phyloP scores from a whole-genome alignment of 2,113 vertebrate genomes.

The Syngnathoides biaculeatus region DNA sequence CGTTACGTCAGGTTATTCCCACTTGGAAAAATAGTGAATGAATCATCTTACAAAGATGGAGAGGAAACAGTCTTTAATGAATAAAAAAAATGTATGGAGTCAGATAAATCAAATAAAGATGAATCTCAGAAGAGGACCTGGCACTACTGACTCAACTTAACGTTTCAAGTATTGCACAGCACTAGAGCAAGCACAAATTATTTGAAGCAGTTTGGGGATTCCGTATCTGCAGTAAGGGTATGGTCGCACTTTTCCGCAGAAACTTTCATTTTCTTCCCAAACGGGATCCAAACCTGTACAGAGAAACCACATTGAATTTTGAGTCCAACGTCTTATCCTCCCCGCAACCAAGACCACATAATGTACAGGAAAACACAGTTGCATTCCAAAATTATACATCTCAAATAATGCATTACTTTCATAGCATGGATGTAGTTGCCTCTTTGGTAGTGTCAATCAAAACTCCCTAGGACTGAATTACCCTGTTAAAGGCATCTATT shows the following conservation, averaged over 20 bases:
- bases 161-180: background rate
- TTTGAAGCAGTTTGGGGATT: background rate
- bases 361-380: too few relatives aligned
- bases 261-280: background rate
- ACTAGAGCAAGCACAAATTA: background rate
- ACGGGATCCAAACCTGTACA: slow-evolving; percentile 1
- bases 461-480: background rate
- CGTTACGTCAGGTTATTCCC: slow-evolving; percentile 25
- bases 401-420: too few relatives aligned
- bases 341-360: background rate
- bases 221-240: too few relatives aligned
- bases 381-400: too few relatives aligned
- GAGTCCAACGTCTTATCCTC: background rate
- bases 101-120: too few relatives aligned
- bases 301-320: slow-evolving; percentile 1
- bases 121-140: too few relatives aligned
- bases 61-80: too few relatives aligned
- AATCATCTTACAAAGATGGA: too few relatives aligned
- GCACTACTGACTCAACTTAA: too few relatives aligned
- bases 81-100: too few relatives aligned
- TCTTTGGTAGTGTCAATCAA: background rate
- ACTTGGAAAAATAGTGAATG: slow-evolving; percentile 18
- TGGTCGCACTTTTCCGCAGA: background rate
- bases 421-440: too few relatives aligned
- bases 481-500: background rate